A percentile compares a stretch with the other conserved stretches of the same genome.
phyloP scores from a whole-genome alignment of 2,113 vertebrate species.

The Pelodiscus sinensis region DNA sequence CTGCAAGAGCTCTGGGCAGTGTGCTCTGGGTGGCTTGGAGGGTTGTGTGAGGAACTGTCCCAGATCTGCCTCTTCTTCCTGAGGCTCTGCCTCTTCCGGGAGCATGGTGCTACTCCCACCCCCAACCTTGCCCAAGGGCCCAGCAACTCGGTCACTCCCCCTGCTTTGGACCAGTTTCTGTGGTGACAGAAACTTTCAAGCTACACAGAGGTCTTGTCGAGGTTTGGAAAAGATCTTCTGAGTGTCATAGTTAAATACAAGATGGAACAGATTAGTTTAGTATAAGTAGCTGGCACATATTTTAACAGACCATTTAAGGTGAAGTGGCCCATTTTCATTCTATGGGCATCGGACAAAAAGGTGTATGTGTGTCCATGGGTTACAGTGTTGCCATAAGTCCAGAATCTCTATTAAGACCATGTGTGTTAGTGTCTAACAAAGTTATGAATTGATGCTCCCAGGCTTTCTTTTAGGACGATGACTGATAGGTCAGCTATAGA shows the following conservation, averaged over 20 bases:
- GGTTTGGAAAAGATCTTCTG: background rate
- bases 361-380: background rate
- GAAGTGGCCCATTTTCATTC: background rate
- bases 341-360: background rate
- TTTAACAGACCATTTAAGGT: background rate
- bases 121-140: too few species aligned
- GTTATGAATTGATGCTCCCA: background rate
- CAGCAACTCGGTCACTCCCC: too few species aligned
- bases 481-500: background rate
- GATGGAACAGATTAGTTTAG: background rate
- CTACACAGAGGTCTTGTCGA: background rate
- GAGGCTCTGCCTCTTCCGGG: too few species aligned
- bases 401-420: background rate
- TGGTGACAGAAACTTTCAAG: background rate
- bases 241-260: background rate
- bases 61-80: too few species aligned
- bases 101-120: too few species aligned
- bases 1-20: too few species aligned
- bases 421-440: background rate
- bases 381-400: background rate
- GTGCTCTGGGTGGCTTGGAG: too few species aligned
- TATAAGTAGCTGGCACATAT: background rate
- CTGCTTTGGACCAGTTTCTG: background rate
- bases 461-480: background rate
- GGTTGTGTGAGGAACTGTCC: too few species aligned